Evolutionary conservation across 2,888 invertebrate species (phyloP), one percentile per base, ranked within the genome.

Genomic region (Mythimna loreyi): DNA sequence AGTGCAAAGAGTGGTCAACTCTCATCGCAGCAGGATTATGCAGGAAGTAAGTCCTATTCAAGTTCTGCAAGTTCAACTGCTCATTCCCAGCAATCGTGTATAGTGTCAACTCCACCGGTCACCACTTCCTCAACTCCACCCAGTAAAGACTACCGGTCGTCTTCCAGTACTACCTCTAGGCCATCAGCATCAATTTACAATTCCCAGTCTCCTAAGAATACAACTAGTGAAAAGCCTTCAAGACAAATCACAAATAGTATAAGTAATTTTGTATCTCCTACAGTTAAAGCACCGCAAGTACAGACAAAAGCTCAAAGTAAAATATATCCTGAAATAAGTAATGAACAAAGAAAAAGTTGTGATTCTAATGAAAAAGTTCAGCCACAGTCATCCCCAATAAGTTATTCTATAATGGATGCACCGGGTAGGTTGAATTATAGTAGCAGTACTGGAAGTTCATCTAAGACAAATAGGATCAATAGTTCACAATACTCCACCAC

Each of bases 261-360:
- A 77, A 94, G 92, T 83, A 96, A 95, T 83, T 97, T 96, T 89
- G 95, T 96, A 45, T 96, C 97, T 28, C 96, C 96, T 50, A 94
- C 96, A 78, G 92, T 96, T 62, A 96, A 96, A 89, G 91, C 94
- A 40, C 94, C 96, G 64, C 95, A 94, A 85, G 97, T 97, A 82
- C 97, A 97, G 92, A 97, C 97, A 74, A 98, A 98, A 93, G 97
- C 97, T 80, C 97, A 98, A 94, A 96, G 97, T 83, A 98, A 98
- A 95, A 97, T 97, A 85, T 98, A 98, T 91, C 97, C 97, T 66
- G 98, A 98, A 87, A 85, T 97, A 81, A 95, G 78, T 82, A 92
- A 87, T 86, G 96, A 92, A 89, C 96, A 92, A 91, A 96, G 90
- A 91, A 96, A 90, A 96, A 96, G 83, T 96, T 97, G 92, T 96